Base-by-base conservation (phyloP, 2,113 vertebrate genomes). In the Carassius auratus region DNA sequence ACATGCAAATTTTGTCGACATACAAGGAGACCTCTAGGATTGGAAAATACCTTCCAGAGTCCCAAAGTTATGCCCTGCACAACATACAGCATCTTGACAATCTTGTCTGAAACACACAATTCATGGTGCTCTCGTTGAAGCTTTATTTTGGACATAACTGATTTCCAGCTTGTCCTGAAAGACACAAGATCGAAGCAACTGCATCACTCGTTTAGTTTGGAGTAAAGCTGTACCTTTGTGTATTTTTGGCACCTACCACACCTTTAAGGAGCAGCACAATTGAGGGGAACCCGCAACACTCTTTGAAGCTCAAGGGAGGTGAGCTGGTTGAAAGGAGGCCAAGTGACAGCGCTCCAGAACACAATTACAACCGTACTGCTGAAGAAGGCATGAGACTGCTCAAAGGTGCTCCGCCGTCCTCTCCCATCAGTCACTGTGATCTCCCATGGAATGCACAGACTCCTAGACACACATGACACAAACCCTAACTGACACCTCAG, bases 241-340 rank as follows among this genome's bases (percentile, higher is more conserved):
- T 76, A 64, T 81, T 26, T 10, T 30, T 30, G 42, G 36, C 59
- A 45, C 42, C 13, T 64, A 64, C 79, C 90, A 86, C 86, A 94
- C 94, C 80, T 92, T 87, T 91, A 90, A 73, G 88, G 42, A 80
- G 82, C 26, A 13, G 90, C 73, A 78, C 89, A 91, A 48, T 89
- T 86, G 87, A 92, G 91, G 50, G 95, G 86, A 23, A 96, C 83
- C 3, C 94, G 96, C 0, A 36, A 93, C 89, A 97, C 92, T 45
- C 96, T 95, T 36, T 94, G 94, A 10, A 99, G 84, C 50, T 96
- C 93, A 64, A 99, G 66, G 66, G 90, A 93, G 74, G 93, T 92
- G 82, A 97, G 84, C 0, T 89, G 48, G 8, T 91, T 88, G 50
- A 96, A 91, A 79, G 19, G 45, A 0, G 95, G 95, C 93, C 95